Evolutionary conservation across 2,797 vertebrate genomes (phyloP).

Genomic region (Sarcoramphus papa): DNA sequence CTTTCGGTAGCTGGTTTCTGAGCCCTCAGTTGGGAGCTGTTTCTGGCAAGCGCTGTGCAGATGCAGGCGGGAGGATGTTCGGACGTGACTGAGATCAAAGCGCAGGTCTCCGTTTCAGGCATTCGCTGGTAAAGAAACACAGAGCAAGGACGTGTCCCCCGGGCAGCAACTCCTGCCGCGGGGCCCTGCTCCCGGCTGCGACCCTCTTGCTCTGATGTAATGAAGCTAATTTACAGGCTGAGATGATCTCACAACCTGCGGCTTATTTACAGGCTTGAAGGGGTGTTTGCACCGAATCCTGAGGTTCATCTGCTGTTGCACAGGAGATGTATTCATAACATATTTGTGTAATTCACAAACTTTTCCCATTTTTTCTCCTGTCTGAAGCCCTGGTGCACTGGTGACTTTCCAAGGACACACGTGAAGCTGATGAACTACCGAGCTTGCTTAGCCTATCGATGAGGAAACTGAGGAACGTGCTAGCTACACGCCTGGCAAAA

Average conservation of each 20-base stretch:
- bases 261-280: not conserved
- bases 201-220: not conserved
- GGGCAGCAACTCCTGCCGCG: not conserved
- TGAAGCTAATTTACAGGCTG: not conserved
- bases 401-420: not conserved
- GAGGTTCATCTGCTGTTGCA: not conserved
- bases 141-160: rapidly evolving
- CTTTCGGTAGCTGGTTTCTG: not conserved
- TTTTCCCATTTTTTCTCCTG: not conserved
- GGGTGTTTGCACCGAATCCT: not conserved
- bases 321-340: not conserved
- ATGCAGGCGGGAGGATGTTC: rapidly evolving
- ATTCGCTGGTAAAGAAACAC: rapidly evolving
- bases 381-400: not conserved
- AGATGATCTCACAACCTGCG: not conserved
- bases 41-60: not conserved
- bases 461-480: not conserved
- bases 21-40: not conserved
- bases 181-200: not conserved
- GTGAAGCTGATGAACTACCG: not conserved
- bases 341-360: not conserved
- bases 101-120: not conserved
- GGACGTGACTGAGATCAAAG: not conserved
- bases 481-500: not conserved
- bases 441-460: not conserved